phyloP scores from a whole-genome alignment of 2,797 vertebrate species.

The Limnodromus scolopaceus region DNA sequence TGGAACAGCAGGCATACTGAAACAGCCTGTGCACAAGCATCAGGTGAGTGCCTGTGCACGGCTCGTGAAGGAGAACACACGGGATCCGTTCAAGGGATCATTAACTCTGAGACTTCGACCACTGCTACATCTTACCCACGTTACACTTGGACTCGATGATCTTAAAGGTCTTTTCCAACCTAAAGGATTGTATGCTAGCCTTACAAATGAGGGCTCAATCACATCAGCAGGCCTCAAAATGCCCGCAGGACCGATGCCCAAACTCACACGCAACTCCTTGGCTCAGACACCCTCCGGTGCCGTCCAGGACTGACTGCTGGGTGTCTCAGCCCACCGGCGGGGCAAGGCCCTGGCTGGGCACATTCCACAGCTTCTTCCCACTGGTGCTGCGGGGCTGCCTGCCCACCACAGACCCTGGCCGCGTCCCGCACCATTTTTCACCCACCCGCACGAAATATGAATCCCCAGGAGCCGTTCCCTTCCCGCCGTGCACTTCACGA shows the following conservation, averaged over 20 bases:
- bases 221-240: rapidly evolving
- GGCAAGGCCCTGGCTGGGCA: not conserved
- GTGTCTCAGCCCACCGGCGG: rapidly evolving
- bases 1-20: not conserved
- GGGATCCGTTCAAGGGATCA: rapidly evolving
- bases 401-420: rapidly evolving
- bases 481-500: rapidly evolving
- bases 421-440: not conserved
- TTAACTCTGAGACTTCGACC: not conserved
- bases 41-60: not conserved
- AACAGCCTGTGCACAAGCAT: not conserved
- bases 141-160: rapidly evolving
- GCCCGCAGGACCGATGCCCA: rapidly evolving
- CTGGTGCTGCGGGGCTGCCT: rapidly evolving
- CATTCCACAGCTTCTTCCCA: not conserved
- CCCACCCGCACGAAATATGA: rapidly evolving
- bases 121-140: no score
- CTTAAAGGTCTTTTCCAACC: not conserved
- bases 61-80: rapidly evolving
- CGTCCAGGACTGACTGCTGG: rapidly evolving
- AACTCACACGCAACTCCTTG: rapidly evolving
- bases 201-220: rapidly evolving
- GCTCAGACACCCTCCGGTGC: rapidly evolving
- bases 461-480: rapidly evolving
- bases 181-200: not conserved